Base-by-base conservation (phyloP, 2,797 vertebrate genomes). In the Nannoperca australis region DNA sequence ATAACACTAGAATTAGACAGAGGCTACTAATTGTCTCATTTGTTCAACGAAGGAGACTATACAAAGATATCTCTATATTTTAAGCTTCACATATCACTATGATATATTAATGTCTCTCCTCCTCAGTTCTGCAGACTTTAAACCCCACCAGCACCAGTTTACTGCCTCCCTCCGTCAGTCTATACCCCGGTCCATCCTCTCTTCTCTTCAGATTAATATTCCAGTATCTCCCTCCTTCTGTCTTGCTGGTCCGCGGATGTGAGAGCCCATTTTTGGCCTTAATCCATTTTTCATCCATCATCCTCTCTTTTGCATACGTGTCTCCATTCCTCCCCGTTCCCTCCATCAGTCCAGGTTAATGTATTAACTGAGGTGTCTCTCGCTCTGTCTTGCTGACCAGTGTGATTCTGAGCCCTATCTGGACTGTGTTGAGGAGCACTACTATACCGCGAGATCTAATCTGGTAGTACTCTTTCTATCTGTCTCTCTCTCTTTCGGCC, bases 381-480 rank as follows among this genome's bases (percentile, higher is more conserved):
- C 91, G 87, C 91, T 93, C 89, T 93, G 93, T 96, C 93, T 95
- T 97, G 95, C 96, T 95, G 91, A 97, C 96, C 97, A 98, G 97
- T 96, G 94, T 96, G 95, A 96, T 94, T 97, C 94, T 97, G 97
- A 96, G 92, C 96, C 95, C 96, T 97, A 97, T 97, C 97, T 97
- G 95, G 97, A 98, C 97, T 96, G 95, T 97, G 96, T 97, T 96
- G 97, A 98, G 96, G 97, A 98, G 93, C 95, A 96, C 93, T 98
- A 97, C 97, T 97, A 97, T 97, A 98, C 97, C 95, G 97, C 97
- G 96, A 98, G 97, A 98, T 96, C 97, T 97, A 97, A 98, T 95
- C 96, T 98, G 97, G 97, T 98, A 98, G 90, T 94, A 94, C 88
- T 92, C 85, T 88, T 84, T 91, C 89, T 90, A 72, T 87, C 83